Base-by-base conservation (phyloP, 1,140 invertebrate species). In the Drosophila jambulina region DNA sequence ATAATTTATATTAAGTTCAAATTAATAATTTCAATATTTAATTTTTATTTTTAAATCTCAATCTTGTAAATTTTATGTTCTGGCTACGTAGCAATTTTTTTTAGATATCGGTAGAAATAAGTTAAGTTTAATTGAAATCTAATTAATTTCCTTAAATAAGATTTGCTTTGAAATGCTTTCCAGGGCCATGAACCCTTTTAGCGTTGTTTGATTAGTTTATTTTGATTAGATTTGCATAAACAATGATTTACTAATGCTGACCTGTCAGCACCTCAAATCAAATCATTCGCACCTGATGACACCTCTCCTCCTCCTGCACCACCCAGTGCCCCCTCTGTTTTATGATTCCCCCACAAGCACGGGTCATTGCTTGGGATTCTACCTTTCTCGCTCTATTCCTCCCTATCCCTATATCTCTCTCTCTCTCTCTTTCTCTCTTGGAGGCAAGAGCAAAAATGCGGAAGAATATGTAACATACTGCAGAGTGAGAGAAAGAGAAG, bases 401-500 rank as follows among this genome's bases (percentile, higher is more conserved):
- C 23, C 36, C 36, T 42, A 42, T 15, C 21, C 32, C 34, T 6
- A 17, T n/a, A n/a, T n/a, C 34, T 42, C 9, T 12, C 13, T 34
- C 34, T 0, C n/a, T 17, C 29, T 25, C 49, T 21, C 23, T 23
- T 45, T 32, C 63, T 19, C 38, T 32, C 25, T 19, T 13, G 17
- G n/a, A 46, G 38, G 61, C 46, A 54, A 53, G 27, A 76, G 40
- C 36, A 60, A 60, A 77, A 77, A 77, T 76, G 72, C 75, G 72
- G 74, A 77, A 77, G 74, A 76, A 77, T 68, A 56, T 77, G 48
- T 59, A 71, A 72, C 58, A 49, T 58, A 65, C 59, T 43, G 70
- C 58, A 63, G 54, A 45, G 76, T 42, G 36, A 61, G 64, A 63
- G 51, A 63, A 64, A 71, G 25, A 51, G 38, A 63, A 75, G 58